These are phyloP conservation scores for Linurgus olivaceus DNA, from an alignment of 2,797 vertebrate species.

Conservation along the genomic window DNA sequence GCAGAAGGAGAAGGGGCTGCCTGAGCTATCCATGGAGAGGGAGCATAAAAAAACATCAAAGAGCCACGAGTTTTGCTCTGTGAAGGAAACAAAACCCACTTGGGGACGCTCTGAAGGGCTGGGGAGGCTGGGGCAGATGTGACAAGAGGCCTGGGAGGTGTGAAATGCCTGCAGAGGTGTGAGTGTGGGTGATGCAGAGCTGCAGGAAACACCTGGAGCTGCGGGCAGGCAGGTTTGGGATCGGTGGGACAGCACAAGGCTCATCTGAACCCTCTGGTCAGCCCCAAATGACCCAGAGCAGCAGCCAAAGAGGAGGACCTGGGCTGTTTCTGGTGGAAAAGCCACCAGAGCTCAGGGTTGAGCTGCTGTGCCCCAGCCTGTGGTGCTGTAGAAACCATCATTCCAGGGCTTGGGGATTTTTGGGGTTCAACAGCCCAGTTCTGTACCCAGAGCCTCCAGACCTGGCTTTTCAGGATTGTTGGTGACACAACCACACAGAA, in stretches of 20 bases:
- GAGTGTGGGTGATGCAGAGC: background rate
- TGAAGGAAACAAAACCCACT: background rate
- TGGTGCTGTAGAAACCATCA: fast-evolving
- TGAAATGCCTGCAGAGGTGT: fast-evolving
- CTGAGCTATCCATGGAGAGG: background rate
- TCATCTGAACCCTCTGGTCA: no score
- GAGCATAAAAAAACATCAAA: background rate
- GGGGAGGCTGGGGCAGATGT: fast-evolving
- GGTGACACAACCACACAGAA: fast-evolving
- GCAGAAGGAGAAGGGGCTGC: slow-evolving; percentile 42
- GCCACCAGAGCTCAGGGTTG: fast-evolving
- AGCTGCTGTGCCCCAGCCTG: fast-evolving
- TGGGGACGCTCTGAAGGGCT: fast-evolving
- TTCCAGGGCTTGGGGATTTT: background rate
- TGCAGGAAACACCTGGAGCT: background rate
- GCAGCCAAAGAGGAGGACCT: background rate
- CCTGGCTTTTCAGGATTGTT: background rate
- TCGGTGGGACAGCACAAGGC: fast-evolving
- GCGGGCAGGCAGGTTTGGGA: background rate
- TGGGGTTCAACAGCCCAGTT: background rate
- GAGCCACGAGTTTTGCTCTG: background rate
- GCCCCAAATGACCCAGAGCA: no score
- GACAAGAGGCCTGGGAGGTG: background rate
- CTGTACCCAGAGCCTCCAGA: background rate
- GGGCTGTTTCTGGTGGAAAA: background rate